A percentile compares a stretch with the other conserved stretches of the same genome.
These are phyloP conservation scores for Nyctalus aviator DNA, from an alignment of 2,797 vertebrate genomes.

Conservation along the genomic window DNA sequence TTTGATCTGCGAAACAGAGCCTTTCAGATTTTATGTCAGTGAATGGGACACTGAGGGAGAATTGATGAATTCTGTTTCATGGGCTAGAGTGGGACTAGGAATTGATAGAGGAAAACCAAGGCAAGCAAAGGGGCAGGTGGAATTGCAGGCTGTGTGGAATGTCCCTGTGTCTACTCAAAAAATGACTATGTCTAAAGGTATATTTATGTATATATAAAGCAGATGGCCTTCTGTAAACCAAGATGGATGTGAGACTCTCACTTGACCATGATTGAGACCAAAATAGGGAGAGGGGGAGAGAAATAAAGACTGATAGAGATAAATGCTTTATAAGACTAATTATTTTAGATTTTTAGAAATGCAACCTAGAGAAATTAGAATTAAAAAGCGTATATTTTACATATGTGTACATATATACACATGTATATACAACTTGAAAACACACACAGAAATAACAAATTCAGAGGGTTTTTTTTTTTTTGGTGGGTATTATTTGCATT, in stretches of 20 bases:
- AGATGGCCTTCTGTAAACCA: neutral
- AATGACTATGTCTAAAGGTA: neutral
- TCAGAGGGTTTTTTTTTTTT: neutral
- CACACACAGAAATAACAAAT: neutral
- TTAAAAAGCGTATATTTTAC: neutral
- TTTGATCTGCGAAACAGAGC: neutral
- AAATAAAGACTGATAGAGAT: neutral
- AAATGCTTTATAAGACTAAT: neutral
- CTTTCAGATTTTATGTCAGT: constrained; percentile 14
- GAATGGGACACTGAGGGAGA: neutral
- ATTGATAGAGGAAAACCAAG: neutral
- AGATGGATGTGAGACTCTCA: neutral
- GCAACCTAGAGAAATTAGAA: neutral
- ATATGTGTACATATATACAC: neutral
- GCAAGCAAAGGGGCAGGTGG: neutral
- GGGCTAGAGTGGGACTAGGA: neutral
- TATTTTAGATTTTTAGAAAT: constrained; percentile 22
- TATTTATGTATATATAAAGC: neutral
- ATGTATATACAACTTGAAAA: neutral
- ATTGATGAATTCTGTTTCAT: neutral
- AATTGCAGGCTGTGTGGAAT: neutral
- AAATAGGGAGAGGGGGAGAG: neutral
- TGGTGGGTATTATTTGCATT: neutral
- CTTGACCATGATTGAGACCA: neutral
- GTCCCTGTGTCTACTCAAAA: neutral